Evolutionary conservation across 2,888 invertebrate species (phyloP), one percentile per base, ranked within the genome.

Genomic region (Pecten maximus): DNA sequence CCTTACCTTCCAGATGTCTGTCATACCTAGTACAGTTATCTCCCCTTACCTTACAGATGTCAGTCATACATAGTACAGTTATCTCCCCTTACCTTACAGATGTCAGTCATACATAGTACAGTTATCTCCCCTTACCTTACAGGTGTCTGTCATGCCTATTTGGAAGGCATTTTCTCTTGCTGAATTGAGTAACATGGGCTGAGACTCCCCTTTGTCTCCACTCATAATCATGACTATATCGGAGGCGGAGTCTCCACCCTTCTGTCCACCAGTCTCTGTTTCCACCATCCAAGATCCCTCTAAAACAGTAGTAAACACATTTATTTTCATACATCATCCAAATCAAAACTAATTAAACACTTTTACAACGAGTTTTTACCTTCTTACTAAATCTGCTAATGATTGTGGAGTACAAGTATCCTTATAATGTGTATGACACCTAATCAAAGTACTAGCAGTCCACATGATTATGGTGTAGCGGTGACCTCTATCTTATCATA

Each of bases 281-380:
- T 94, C 94, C 44, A 96, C 93, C 35, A 88, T 93, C 95, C 95
- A 95, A 39, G 92, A 92, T 86, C 96, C 96, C 48, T 94, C 96
- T 96, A 92, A 16, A 92, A 91, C 40, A 89, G n/a, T 50, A 19
- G 19, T 23, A 10, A 54, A 19, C 15, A 54, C 2, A 44, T 54
- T 19, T 44, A 8, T 44, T 44, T 12, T 44, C 44, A 44, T 44
- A 44, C 44, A 44, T 10, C 44, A 44, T 44, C 44, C 44, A 44
- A 44, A 44, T 44, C 44, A 44, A 44, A 44, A n/a, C 12, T 10
- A 44, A 6, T 6, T 44, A 12, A 44, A 44, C 44, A 44, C 12
- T 44, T 44, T 12, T 44, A 44, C 44, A 44, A 44, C 6, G 12
- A 44, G 6, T 6, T 6, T 44, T 44, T 44, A 12, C 44, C 12